Conservation (phyloP, 2,888 invertebrate genomes). For the Agriopis marginaria region DNA sequence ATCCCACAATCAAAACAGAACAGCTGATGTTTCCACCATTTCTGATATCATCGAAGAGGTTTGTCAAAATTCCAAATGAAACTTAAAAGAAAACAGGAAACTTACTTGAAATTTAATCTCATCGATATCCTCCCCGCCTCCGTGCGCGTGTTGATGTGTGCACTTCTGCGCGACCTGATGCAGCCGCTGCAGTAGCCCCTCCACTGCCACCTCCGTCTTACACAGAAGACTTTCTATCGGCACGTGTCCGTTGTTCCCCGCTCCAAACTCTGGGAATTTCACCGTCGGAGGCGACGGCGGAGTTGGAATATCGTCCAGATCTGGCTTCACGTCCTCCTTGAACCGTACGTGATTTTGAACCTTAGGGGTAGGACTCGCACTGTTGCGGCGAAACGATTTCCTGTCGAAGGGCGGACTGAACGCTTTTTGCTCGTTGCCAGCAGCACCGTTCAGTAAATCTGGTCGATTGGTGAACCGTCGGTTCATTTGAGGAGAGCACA, state of each 20-base stretch:
- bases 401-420: constrained; percentile 77
- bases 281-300: constrained; percentile 80
- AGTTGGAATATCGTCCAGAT: constrained; percentile 76
- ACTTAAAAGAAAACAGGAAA: not conserved
- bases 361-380: constrained; percentile 71
- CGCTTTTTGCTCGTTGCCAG: constrained; percentile 65
- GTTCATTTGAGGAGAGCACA: constrained; percentile 86
- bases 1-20: not conserved
- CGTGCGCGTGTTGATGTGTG: constrained; percentile 90
- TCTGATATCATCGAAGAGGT: not conserved
- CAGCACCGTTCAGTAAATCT: constrained; percentile 77
- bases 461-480: constrained; percentile 80
- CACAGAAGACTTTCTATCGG: constrained; percentile 87
- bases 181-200: constrained; percentile 88
- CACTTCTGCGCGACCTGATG: constrained; percentile 91
- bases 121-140: constrained; percentile 91
- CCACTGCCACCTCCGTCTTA: constrained; percentile 90
- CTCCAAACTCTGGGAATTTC: constrained; percentile 70
- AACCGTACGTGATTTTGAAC: constrained; percentile 81
- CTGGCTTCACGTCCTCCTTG: constrained; percentile 70
- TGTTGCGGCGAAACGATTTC: constrained; percentile 66
- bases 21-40: not conserved
- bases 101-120: constrained; percentile 91
- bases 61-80: not conserved
- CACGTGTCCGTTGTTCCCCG: constrained; percentile 85